These are phyloP conservation scores for Callyntrura guangdongensis DNA, from an alignment of 2,888 invertebrate species.

Conservation along the genomic window DNA sequence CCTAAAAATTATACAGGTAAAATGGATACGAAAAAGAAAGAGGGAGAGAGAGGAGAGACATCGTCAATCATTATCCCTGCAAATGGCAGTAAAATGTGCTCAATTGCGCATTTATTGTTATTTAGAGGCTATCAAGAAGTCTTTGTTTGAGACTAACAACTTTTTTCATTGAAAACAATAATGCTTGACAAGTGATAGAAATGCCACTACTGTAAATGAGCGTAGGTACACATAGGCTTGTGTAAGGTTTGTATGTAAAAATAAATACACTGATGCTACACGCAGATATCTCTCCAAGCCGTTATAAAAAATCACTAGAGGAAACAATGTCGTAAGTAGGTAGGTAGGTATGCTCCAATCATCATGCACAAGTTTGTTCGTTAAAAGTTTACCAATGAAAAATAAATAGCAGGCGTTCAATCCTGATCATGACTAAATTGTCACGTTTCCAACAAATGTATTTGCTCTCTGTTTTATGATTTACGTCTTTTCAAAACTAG, in stretches of 20 bases:
- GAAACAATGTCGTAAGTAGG: background rate
- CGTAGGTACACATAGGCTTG: background rate
- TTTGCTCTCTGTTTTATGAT: conserved; percentile 40
- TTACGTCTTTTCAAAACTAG: conserved; percentile 65
- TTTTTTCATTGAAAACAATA: conserved; percentile 61
- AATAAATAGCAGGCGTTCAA: conserved; percentile 66
- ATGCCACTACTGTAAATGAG: conserved; percentile 67
- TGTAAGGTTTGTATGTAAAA: background rate
- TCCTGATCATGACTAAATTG: conserved; percentile 74
- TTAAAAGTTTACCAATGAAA: conserved; percentile 22
- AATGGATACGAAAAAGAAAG: conserved; percentile 17
- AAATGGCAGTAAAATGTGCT: conserved; percentile 69
- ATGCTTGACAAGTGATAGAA: conserved; percentile 67
- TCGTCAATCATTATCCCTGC: conserved; percentile 72
- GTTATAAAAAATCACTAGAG: background rate
- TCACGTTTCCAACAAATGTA: conserved; percentile 75
- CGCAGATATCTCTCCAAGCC: background rate
- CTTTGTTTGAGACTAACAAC: conserved; percentile 56
- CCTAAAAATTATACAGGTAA: conserved; percentile 12
- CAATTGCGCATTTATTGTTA: conserved; percentile 50
- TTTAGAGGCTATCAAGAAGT: conserved; percentile 37
- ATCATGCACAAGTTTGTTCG: conserved; percentile 43
- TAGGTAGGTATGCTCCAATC: background rate
- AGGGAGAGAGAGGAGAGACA: conserved; percentile 41
- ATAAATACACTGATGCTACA: background rate